These are phyloP conservation scores for Natator depressus DNA, from an alignment of 2,113 vertebrate species.

Conservation along the genomic window DNA sequence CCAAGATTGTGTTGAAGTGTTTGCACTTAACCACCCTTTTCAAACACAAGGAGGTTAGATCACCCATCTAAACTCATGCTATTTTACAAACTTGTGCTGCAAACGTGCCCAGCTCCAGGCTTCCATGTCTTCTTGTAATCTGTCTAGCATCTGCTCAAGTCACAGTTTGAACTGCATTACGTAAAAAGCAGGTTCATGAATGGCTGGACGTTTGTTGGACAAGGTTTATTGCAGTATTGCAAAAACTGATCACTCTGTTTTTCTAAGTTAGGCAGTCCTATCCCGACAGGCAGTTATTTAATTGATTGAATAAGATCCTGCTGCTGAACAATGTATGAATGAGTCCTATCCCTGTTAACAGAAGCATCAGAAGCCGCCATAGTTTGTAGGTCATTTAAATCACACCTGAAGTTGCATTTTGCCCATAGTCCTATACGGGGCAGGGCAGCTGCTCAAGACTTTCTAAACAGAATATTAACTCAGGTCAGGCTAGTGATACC, in stretches of 20 bases:
- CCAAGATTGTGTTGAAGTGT: background rate
- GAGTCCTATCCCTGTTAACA: background rate
- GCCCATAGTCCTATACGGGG: background rate
- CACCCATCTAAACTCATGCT: background rate
- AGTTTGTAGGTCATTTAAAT: background rate
- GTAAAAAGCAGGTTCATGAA: background rate
- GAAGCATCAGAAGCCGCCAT: background rate
- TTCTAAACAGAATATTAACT: slow-evolving; percentile 12
- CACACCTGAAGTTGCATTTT: background rate
- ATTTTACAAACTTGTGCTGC: slow-evolving; percentile 45
- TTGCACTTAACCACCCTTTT: background rate
- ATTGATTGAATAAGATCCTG: slow-evolving; percentile 17
- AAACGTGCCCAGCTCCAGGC: background rate
- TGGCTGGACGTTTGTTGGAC: background rate
- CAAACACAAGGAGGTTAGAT: slow-evolving; percentile 1
- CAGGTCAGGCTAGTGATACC: background rate
- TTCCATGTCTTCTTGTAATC: background rate
- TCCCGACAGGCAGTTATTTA: slow-evolving; percentile 6
- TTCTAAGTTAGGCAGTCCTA: background rate
- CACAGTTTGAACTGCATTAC: background rate
- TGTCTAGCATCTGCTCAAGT: background rate
- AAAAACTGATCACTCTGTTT: slow-evolving; percentile 13
- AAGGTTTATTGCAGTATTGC: slow-evolving; percentile 5
- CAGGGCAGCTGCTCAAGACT: background rate
- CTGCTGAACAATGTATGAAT: fast-evolving